Conservation (phyloP, 2,888 invertebrate genomes). For the Nebria salina region DNA sequence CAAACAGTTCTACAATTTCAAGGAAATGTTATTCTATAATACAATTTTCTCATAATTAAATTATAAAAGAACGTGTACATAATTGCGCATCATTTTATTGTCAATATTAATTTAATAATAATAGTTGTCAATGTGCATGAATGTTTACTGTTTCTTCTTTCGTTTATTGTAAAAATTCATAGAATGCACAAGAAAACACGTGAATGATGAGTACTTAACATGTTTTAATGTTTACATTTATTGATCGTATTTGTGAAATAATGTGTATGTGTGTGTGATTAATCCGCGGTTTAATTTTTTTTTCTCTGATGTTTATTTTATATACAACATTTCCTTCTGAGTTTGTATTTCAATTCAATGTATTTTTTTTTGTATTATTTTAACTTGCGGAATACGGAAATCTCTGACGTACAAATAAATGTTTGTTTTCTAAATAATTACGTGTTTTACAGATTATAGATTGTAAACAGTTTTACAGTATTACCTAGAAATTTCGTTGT, state of each 20-base stretch:
- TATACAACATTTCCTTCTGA: no score
- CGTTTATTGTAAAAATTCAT: background rate
- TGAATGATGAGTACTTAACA: background rate
- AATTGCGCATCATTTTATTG: background rate
- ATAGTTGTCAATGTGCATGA: background rate
- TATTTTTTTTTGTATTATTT: background rate
- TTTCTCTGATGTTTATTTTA: no score
- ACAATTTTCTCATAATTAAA: background rate
- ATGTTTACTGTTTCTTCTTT: background rate
- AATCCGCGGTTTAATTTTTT: no score
- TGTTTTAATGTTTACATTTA: background rate
- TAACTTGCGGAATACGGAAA: background rate
- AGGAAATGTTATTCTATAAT: background rate
- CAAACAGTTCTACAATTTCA: background rate
- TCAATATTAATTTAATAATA: conserved; percentile 1
- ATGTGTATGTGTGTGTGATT: no score
- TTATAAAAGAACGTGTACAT: background rate
- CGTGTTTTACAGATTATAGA: background rate
- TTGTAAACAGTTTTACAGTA: background rate
- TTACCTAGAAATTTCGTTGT: background rate
- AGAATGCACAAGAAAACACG: background rate
- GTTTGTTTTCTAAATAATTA: background rate
- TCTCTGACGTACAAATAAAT: background rate
- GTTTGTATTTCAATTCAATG: background rate
- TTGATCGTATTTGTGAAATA: background rate